These are phyloP conservation scores for Gorsachius goisagi DNA, from an alignment of 2,113 vertebrate genomes.

Conservation along the genomic window DNA sequence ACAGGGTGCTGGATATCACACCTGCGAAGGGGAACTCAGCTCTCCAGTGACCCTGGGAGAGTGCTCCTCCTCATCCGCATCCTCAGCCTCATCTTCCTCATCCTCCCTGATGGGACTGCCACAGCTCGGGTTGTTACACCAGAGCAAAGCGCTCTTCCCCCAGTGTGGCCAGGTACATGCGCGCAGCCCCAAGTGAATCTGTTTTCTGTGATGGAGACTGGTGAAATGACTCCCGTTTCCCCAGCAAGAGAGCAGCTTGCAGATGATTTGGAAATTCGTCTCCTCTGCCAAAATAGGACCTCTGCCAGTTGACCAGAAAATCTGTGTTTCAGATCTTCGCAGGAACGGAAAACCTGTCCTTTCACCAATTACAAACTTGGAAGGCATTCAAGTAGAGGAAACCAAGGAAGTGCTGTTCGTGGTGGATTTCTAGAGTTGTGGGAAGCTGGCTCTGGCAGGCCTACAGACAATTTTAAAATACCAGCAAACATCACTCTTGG, in stretches of 20 bases:
- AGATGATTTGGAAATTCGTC: background rate
- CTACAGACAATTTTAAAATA: background rate
- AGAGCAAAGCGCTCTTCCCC: background rate
- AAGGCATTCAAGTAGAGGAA: background rate
- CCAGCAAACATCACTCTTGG: background rate
- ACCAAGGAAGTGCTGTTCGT: background rate
- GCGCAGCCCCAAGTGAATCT: background rate
- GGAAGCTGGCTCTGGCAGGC: background rate
- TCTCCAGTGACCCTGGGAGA: background rate
- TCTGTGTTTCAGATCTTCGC: background rate
- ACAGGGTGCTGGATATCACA: background rate
- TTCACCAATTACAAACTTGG: background rate
- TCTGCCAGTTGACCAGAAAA: conserved; percentile 27
- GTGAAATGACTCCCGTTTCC: background rate
- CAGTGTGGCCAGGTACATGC: rapidly evolving
- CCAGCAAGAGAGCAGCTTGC: background rate
- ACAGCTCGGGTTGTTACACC: background rate
- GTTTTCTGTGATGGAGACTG: background rate
- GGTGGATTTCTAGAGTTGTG: background rate
- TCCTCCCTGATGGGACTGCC: background rate
- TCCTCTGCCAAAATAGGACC: background rate
- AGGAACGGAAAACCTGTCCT: background rate
- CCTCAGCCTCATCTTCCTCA: background rate
- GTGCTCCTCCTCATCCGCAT: background rate
- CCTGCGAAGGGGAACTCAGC: background rate